Evolutionary conservation across 2,113 vertebrate species (phyloP), one percentile per base, ranked within the genome.

Genomic region (Balaeniceps rex): DNA sequence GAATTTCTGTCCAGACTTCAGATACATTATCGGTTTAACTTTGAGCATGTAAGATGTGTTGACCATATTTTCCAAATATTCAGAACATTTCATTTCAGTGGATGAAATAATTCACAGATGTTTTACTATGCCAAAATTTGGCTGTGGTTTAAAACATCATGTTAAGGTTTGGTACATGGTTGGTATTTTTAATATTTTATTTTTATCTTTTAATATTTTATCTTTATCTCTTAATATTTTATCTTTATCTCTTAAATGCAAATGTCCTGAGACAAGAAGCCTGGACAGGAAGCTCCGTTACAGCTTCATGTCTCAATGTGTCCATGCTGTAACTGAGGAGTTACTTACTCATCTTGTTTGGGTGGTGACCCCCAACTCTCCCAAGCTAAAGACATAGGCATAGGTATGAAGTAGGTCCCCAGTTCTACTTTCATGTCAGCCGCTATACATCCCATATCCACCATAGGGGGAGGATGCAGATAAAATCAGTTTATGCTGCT

Each of bases 161-260:
- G 34, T 91, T 87, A 80, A 86, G 24, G 9, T 89, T 86, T 84
- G 44, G 34, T 92, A 38, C 19, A 7, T 33, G 47, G 14, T 47
- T 79, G 22, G 19, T 79, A 52, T 68, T 79, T 74, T 91, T 93
- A 92, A 79, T 87, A 79, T 85, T 82, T 78, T 89, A 24, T n/a
- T n/a, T n/a, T n/a, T n/a, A n/a, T n/a, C n/a, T 79, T 74, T 91
- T 93, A 92, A 79, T 87, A 79, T 85, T 82, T 78, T 89, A 24
- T n/a, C n/a, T n/a, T n/a, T n/a, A n/a, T n/a, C n/a, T n/a, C n/a
- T 91, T 93, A 92, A 79, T 87, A 79, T 85, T 82, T 78, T 89
- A 24, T n/a, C n/a, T n/a, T n/a, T n/a, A n/a, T 69, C 52, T 88
- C 91, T 95, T 77, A 93, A 82, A 83, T 93, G 52, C 44, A 88